Conservation (phyloP, 2,797 vertebrate genomes). For the Tamandua tetradactyla region DNA sequence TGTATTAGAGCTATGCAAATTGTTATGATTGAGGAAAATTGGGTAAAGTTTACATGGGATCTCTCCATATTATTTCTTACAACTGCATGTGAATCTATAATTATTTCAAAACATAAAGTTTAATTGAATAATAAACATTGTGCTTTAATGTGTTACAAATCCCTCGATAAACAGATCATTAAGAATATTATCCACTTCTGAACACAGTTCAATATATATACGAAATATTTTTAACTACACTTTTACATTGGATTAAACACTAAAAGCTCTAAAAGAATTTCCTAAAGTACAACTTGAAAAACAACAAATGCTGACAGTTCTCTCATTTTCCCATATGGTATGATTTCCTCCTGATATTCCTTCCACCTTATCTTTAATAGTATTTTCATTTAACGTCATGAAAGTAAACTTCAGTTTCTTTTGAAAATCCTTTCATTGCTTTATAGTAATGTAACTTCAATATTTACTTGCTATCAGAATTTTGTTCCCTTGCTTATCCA, state of each 20-base stretch:
- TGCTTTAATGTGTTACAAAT: neutral
- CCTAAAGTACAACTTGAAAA: slow-evolving; percentile 8
- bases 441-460: neutral
- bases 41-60: neutral
- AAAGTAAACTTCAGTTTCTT: neutral
- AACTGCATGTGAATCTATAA: neutral
- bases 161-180: neutral
- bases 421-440: neutral
- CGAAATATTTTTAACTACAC: slow-evolving; percentile 10
- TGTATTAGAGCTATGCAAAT: neutral
- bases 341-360: neutral
- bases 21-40: neutral
- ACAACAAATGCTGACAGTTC: neutral
- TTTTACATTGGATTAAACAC: slow-evolving; percentile 11
- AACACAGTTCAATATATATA: slow-evolving; percentile 32
- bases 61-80: neutral
- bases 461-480: neutral
- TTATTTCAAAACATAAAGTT: neutral
- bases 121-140: neutral
- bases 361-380: neutral
- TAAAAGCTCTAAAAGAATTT: slow-evolving; percentile 25
- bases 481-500: neutral
- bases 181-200: slow-evolving; percentile 50
- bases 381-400: neutral
- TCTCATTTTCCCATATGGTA: neutral